These are phyloP conservation scores for Tiliqua scincoides DNA, from an alignment of 2,113 vertebrate species.

Conservation along the genomic window DNA sequence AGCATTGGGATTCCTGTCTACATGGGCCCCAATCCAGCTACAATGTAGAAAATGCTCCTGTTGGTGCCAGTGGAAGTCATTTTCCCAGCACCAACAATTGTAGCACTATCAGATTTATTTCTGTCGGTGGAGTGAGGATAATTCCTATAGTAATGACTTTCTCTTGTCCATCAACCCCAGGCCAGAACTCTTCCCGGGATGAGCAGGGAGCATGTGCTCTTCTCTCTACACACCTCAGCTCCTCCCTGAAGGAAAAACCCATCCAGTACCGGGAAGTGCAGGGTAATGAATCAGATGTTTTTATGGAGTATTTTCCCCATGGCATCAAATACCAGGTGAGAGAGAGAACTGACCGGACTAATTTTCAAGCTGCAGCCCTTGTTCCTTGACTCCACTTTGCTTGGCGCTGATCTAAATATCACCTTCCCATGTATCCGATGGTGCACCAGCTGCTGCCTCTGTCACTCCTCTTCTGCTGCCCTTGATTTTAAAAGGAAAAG, in stretches of 20 bases:
- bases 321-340: conserved; percentile 91
- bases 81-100: too few relatives aligned
- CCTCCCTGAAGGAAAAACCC: conserved; percentile 83
- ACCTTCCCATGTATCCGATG: too few relatives aligned
- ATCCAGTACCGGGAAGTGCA: conserved; percentile 88
- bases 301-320: conserved; percentile 88
- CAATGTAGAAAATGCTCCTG: too few relatives aligned
- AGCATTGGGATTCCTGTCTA: not conserved
- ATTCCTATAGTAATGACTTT: not conserved
- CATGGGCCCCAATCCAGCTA: not conserved
- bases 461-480: too few relatives aligned
- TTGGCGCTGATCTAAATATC: too few relatives aligned
- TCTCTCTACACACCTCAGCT: conserved; percentile 87
- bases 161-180: conserved; percentile 44
- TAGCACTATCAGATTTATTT: too few relatives aligned
- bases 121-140: not conserved
- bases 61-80: too few relatives aligned
- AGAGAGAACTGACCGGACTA: not conserved
- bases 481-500: too few relatives aligned
- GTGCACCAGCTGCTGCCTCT: too few relatives aligned
- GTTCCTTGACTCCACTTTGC: not conserved
- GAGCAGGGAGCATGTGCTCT: conserved; percentile 88
- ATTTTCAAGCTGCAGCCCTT: not conserved
- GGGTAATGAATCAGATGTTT: conserved; percentile 84
- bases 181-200: conserved; percentile 85